These are phyloP conservation scores for Hedychridium roseum DNA, from an alignment of 2,888 invertebrate species.

Conservation along the genomic window DNA sequence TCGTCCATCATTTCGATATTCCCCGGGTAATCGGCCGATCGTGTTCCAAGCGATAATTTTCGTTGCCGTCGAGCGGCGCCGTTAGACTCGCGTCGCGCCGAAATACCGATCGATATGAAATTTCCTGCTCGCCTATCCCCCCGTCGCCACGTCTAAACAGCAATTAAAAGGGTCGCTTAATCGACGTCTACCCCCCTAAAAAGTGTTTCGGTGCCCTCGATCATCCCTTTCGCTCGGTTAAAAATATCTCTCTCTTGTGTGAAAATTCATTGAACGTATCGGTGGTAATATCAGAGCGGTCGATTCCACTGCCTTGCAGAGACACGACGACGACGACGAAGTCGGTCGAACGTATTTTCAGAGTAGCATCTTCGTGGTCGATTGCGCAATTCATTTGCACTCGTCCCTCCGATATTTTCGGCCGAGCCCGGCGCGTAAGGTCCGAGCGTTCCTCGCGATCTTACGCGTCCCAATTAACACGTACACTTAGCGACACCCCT, in stretches of 20 bases:
- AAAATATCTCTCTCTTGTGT: not conserved
- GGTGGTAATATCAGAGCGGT: conserved; percentile 7
- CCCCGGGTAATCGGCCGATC: conserved; percentile 14
- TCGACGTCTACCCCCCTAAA: not conserved
- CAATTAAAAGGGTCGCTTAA: not conserved
- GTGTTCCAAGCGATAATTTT: conserved; percentile 7
- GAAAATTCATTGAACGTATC: conserved; percentile 9
- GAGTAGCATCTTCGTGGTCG: conserved; percentile 18
- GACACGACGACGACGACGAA: conserved; percentile 8
- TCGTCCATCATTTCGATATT: conserved; percentile 23
- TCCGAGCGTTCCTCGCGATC: not conserved
- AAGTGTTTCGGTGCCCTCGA: conserved; percentile 1
- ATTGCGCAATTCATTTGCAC: conserved; percentile 23
- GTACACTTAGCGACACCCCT: not conserved
- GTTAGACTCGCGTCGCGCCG: not conserved
- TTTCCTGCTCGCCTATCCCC: not conserved
- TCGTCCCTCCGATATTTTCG: conserved; percentile 5
- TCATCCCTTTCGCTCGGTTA: conserved; percentile 13
- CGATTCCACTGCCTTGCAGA: conserved; percentile 1
- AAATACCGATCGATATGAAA: conserved; percentile 1
- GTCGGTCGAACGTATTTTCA: conserved; percentile 11
- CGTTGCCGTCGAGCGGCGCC: not conserved
- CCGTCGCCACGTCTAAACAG: not conserved
- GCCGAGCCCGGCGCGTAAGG: not conserved
- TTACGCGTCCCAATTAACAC: not conserved